A percentile compares a stretch with the other conserved stretches of the same genome.
Conservation (phyloP, 2,888 invertebrate genomes). For the Zaprionus lineosus region DNA sequence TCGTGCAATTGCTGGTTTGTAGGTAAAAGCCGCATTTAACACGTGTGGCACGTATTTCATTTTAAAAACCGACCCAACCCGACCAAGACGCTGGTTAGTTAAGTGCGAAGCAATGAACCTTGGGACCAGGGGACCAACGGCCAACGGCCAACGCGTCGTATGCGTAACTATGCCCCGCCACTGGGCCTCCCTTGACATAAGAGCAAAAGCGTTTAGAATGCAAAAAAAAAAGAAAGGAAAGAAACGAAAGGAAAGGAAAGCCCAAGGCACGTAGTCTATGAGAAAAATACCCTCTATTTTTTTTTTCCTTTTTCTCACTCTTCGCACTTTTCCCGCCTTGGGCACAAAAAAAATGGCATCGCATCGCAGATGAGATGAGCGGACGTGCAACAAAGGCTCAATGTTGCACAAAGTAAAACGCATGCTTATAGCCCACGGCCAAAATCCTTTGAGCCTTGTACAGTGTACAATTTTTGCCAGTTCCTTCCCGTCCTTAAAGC, state of each 20-base stretch:
- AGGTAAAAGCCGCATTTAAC: constrained; percentile 61
- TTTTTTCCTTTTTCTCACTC: constrained; percentile 15
- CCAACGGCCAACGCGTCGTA: constrained; percentile 37
- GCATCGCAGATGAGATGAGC: constrained; percentile 10
- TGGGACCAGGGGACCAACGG: too few species aligned
- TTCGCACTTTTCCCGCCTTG: too few species aligned
- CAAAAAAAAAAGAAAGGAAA: not conserved
- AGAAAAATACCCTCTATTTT: too few species aligned
- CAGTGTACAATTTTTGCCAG: constrained; percentile 1
- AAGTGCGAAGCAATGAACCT: constrained; percentile 60
- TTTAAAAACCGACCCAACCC: constrained; percentile 31
- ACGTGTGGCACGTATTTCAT: constrained; percentile 76
- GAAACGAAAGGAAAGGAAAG: too few species aligned
- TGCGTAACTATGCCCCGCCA: constrained; percentile 46
- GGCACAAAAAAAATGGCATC: not conserved
- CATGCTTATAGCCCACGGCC: constrained; percentile 8
- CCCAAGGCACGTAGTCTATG: constrained; percentile 42
- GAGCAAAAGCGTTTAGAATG: constrained; percentile 12
- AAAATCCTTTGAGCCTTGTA: constrained; percentile 10
- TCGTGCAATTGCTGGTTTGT: constrained; percentile 67
- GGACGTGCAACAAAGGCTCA: constrained; percentile 35
- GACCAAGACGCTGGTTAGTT: constrained; percentile 37
- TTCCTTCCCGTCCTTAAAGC: too few species aligned
- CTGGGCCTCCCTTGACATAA: constrained; percentile 6
- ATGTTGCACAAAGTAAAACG: constrained; percentile 52